phyloP scores from a whole-genome alignment of 2,113 vertebrate species.

The Zeus faber region DNA sequence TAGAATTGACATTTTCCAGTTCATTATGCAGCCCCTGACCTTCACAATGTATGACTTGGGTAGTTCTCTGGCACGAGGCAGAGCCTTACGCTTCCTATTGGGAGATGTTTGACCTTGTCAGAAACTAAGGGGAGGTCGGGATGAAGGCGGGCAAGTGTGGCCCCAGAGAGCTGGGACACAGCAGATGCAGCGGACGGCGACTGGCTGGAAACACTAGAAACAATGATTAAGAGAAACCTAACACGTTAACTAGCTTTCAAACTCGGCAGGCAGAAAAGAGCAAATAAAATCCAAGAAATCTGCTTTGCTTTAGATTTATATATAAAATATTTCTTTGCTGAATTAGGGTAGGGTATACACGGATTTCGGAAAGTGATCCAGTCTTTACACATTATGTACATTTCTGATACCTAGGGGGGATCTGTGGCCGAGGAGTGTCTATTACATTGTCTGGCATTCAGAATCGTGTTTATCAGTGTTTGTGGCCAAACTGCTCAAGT shows the following conservation, averaged over 20 bases:
- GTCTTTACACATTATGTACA: conserved; percentile 39
- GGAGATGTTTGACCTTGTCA: conserved; percentile 74
- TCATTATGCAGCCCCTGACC: conserved; percentile 79
- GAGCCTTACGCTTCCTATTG: conserved; percentile 65
- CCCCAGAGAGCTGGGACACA: conserved; percentile 39
- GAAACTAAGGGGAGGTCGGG: conserved; percentile 62
- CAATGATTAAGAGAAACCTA: conserved; percentile 10
- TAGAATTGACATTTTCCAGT: conserved; percentile 78
- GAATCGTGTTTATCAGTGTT: conserved; percentile 61
- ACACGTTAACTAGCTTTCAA: not conserved
- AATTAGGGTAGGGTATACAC: conserved; percentile 11
- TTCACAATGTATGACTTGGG: conserved; percentile 66
- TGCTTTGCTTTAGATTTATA: not conserved
- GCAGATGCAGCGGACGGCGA: not conserved
- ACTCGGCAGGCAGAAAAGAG: not conserved
- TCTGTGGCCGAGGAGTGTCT: conserved; percentile 42
- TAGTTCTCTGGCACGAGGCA: conserved; percentile 55
- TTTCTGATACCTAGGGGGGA: conserved; percentile 40
- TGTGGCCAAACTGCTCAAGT: conserved; percentile 56
- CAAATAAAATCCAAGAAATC: not conserved
- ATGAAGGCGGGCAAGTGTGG: conserved; percentile 46
- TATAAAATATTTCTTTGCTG: conserved; percentile 1
- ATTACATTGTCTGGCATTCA: conserved; percentile 56
- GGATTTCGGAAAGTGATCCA: conserved; percentile 14
- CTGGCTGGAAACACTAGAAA: conserved; percentile 22